phyloP scores from a whole-genome alignment of 2,113 vertebrate species.

The Corythornis vintsioides region DNA sequence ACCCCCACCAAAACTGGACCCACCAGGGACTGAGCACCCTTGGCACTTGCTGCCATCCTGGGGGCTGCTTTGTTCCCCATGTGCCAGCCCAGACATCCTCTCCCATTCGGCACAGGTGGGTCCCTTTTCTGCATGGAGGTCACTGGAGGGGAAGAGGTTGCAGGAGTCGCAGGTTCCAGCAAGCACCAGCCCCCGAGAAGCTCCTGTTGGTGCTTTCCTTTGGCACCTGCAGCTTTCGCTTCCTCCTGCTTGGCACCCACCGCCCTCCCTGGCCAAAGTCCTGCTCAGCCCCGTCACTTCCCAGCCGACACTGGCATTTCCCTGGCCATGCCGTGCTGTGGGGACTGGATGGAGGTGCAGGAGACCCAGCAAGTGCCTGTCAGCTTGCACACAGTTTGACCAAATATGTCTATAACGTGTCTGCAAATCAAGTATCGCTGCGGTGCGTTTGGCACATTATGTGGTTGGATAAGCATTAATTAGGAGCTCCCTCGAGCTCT shows the following conservation, averaged over 20 bases:
- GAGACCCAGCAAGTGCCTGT: neutral
- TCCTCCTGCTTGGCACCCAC: neutral
- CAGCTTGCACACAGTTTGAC: accelerated
- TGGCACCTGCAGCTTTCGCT: neutral
- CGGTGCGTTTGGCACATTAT: neutral
- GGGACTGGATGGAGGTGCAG: neutral
- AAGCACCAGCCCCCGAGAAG: neutral
- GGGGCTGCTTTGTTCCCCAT: neutral
- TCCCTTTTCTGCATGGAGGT: neutral
- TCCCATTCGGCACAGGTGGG: accelerated
- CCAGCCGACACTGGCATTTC: neutral
- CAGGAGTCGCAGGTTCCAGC: neutral
- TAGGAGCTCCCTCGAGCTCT: neutral
- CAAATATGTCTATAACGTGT: neutral
- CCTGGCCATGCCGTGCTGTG: accelerated
- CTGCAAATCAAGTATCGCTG: neutral
- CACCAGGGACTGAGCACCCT: accelerated
- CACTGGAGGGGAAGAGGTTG: neutral
- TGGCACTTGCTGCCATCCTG: accelerated
- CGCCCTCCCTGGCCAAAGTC: neutral
- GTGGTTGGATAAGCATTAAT: neutral
- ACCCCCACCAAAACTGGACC: neutral
- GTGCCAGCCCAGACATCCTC: neutral
- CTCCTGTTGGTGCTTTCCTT: neutral
- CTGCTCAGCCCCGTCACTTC: neutral